These are phyloP conservation scores for Liparis tanakae DNA, from an alignment of 2,797 vertebrate species.

Conservation along the genomic window DNA sequence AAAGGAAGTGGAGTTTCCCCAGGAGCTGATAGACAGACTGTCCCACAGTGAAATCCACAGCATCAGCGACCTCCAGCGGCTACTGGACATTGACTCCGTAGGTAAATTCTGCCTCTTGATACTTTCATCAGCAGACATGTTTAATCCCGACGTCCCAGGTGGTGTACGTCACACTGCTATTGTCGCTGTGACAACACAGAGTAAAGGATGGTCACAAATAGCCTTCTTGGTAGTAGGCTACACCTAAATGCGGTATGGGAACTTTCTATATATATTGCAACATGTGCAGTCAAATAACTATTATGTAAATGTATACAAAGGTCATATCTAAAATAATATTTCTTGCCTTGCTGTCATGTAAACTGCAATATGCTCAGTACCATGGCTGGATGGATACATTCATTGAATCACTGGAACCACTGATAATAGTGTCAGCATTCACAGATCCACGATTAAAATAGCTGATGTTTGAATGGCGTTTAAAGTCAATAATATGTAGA, in stretches of 20 bases:
- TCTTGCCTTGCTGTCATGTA: not conserved
- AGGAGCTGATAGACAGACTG: constrained; percentile 94
- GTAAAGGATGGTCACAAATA: constrained; percentile 4
- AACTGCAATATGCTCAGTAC: not conserved
- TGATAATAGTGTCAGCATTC: not conserved
- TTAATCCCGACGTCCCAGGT: not conserved
- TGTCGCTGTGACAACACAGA: constrained; percentile 21
- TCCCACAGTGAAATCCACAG: constrained; percentile 97
- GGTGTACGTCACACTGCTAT: constrained; percentile 25
- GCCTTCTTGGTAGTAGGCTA: not conserved
- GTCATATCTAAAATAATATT: constrained; percentile 2
- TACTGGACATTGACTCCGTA: constrained; percentile 98
- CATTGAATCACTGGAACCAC: not conserved
- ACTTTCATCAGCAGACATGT: constrained; percentile 50
- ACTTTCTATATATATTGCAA: not conserved
- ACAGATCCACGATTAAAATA: not conserved
- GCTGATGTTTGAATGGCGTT: not conserved
- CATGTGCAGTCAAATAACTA: constrained; percentile 9
- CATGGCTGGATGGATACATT: not conserved
- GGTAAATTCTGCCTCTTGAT: constrained; percentile 92
- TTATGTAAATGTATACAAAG: constrained; percentile 1
- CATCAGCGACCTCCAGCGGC: constrained; percentile 98
- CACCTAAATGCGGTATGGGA: not conserved
- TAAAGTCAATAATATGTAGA: not conserved
- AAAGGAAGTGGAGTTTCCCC: constrained; percentile 95